Conservation (phyloP, 2,797 vertebrate species). For the Mergus octosetaceus region DNA sequence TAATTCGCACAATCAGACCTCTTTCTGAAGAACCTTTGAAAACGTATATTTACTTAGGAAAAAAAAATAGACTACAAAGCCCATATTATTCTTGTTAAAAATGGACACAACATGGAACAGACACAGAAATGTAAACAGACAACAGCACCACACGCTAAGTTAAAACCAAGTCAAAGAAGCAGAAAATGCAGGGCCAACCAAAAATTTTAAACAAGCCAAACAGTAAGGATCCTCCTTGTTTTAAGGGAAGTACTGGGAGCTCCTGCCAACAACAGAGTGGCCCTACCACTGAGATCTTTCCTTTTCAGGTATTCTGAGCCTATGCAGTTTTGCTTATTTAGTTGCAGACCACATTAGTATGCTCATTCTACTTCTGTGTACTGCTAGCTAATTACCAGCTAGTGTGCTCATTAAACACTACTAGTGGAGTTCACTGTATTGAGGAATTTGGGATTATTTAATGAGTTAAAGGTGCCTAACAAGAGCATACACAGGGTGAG, state of each 20-base stretch:
- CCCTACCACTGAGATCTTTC: neutral
- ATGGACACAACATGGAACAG: neutral
- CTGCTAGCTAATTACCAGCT: neutral
- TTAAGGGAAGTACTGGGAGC: neutral
- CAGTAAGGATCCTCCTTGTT: neutral
- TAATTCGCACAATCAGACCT: conserved; percentile 12
- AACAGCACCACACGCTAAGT: neutral
- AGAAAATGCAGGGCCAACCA: neutral
- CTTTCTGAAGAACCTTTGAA: neutral
- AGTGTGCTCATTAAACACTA: neutral
- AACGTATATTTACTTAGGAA: neutral
- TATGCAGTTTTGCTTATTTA: neutral
- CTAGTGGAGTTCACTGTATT: no score
- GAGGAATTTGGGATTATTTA: neutral
- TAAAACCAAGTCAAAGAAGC: neutral
- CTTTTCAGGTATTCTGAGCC: neutral
- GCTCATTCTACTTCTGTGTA: neutral
- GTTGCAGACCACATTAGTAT: neutral
- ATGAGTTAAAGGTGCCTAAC: neutral
- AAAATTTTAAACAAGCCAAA: neutral
- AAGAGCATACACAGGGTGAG: neutral
- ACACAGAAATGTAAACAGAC: neutral
- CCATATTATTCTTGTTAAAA: neutral
- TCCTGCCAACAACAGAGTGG: neutral
- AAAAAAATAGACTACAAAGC: neutral